A percentile compares a stretch with the other conserved stretches of the same genome.
Evolutionary conservation across 2,888 invertebrate species (phyloP).

Genomic region (Drosophila stalkeri): DNA sequence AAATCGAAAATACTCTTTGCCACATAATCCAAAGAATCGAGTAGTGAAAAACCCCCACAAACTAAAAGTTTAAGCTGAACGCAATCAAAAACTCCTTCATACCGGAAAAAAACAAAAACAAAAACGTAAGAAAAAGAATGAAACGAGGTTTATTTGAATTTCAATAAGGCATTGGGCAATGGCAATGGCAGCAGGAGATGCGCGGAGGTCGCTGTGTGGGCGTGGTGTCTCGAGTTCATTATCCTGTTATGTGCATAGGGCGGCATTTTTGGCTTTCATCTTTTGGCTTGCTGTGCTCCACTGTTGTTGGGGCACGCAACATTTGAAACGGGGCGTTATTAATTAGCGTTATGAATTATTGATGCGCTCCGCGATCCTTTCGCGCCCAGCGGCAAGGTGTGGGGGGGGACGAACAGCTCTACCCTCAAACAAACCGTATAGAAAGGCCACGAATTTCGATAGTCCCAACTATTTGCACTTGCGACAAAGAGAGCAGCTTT

Average conservation of each 20-base stretch:
- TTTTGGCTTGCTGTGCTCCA: conserved; percentile 17
- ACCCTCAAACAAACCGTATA: not conserved
- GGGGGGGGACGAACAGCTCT: not conserved
- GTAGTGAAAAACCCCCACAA: conserved; percentile 12
- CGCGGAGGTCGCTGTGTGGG: conserved; percentile 8
- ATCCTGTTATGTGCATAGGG: conserved; percentile 72
- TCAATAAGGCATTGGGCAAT: conserved; percentile 68
- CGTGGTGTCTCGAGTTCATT: conserved; percentile 62
- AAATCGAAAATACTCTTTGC: not conserved
- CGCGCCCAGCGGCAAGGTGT: not conserved
- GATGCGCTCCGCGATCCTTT: conserved; percentile 52
- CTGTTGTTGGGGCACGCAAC: conserved; percentile 52
- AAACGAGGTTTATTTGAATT: conserved; percentile 77
- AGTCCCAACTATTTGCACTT: conserved; percentile 56
- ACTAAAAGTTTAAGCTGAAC: conserved; percentile 22
- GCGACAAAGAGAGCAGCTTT: conserved; percentile 7
- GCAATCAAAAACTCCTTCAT: conserved; percentile 43
- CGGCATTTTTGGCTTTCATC: conserved; percentile 71
- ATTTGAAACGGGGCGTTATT: conserved; percentile 83
- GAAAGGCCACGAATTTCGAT: conserved; percentile 31
- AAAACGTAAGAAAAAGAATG: not conserved
- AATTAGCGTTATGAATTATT: conserved; percentile 85
- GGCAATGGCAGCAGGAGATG: conserved; percentile 4
- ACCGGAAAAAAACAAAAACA: not conserved
- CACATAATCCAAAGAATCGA: not conserved